Percentiles rank a stretch among this genome's conserved stretches.
Conservation (phyloP, 1,140 invertebrate genomes). For the Lepidurus arcticus region DNA sequence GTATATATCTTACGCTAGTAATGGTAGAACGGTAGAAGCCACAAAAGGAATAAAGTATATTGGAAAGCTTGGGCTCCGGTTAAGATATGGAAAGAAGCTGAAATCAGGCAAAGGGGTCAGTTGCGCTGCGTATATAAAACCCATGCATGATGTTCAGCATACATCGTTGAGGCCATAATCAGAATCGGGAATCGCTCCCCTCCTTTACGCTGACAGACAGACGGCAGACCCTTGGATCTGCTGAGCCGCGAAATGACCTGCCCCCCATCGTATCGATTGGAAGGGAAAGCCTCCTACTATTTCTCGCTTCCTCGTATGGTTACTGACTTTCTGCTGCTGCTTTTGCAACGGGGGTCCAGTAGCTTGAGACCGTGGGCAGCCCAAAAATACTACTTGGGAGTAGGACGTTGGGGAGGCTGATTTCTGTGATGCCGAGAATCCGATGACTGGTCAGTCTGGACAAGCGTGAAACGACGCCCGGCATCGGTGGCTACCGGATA, state of each 20-base stretch:
- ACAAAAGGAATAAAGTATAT: neutral
- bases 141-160: neutral
- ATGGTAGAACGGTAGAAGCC: neutral
- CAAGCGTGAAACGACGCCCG: conserved; percentile 12
- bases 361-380: neutral
- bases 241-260: conserved; percentile 17
- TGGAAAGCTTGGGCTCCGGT: neutral
- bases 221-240: conserved; percentile 8
- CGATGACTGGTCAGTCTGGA: conserved; percentile 11
- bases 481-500: conserved; percentile 17
- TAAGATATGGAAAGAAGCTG: conserved; percentile 22
- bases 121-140: neutral
- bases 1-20: too few relatives aligned
- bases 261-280: neutral
- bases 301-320: conserved; percentile 6
- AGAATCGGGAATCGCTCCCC: neutral
- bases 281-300: neutral
- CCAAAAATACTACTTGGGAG: neutral
- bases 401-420: neutral
- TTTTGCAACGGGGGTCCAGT: conserved; percentile 1
- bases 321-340: neutral
- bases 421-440: neutral
- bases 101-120: neutral
- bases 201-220: conserved; percentile 7
- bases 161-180: neutral